These are phyloP conservation scores for Pogona vitticeps DNA, from an alignment of 2,113 vertebrate species.

Conservation along the genomic window DNA sequence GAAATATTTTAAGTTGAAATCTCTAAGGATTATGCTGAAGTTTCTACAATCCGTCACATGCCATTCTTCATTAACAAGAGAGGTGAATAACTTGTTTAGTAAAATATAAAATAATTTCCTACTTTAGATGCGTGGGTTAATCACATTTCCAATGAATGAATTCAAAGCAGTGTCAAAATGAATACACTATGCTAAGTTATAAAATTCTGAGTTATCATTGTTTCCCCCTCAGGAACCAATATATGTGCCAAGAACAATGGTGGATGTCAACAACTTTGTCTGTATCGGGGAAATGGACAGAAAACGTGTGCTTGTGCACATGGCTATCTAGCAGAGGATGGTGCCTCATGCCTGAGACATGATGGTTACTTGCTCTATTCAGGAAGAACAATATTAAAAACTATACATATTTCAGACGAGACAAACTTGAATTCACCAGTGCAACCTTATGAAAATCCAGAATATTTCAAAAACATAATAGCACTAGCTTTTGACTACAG, in stretches of 20 bases:
- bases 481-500: slow-evolving; percentile 93
- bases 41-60: background rate
- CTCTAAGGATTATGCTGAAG: background rate
- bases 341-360: slow-evolving; percentile 88
- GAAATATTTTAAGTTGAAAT: background rate
- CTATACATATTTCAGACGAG: slow-evolving; percentile 96
- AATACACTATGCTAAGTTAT: background rate
- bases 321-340: slow-evolving; percentile 89
- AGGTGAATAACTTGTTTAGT: background rate
- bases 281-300: slow-evolving; percentile 86
- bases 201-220: background rate
- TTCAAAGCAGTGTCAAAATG: background rate
- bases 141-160: background rate
- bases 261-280: slow-evolving; percentile 95
- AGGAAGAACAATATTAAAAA: slow-evolving; percentile 94
- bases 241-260: slow-evolving; percentile 91
- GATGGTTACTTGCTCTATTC: slow-evolving; percentile 97
- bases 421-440: slow-evolving; percentile 94
- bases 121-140: background rate
- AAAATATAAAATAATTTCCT: background rate
- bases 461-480: slow-evolving; percentile 94
- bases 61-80: background rate
- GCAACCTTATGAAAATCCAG: slow-evolving; percentile 90
- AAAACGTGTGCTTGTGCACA: slow-evolving; percentile 94
- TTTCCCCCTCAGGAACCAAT: slow-evolving; percentile 84